phyloP scores from a whole-genome alignment of 2,888 invertebrate species.

The Pachymerium ferrugineum region DNA sequence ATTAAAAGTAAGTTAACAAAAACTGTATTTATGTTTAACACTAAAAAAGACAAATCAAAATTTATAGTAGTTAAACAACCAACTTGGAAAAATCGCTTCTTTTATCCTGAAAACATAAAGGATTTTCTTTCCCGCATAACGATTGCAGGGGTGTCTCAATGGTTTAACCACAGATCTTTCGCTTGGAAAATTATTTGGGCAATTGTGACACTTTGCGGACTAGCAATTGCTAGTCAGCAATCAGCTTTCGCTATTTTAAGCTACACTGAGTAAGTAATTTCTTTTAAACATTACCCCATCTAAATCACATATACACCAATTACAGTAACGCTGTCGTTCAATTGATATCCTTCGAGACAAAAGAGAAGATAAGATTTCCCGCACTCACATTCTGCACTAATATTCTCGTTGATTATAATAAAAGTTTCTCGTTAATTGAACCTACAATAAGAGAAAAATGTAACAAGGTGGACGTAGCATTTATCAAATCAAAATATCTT shows the following conservation, averaged over 20 bases:
- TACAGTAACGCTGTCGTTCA: not conserved
- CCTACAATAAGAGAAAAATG: not conserved
- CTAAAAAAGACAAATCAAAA: too few species aligned
- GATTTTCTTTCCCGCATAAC: not conserved
- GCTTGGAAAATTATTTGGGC: conserved; percentile 16
- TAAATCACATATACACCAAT: too few species aligned
- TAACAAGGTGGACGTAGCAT: not conserved
- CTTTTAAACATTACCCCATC: too few species aligned
- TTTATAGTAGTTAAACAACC: too few species aligned
- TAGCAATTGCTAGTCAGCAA: not conserved
- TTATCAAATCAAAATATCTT: not conserved
- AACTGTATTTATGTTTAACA: too few species aligned
- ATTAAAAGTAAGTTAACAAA: too few species aligned
- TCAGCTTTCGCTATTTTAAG: not conserved
- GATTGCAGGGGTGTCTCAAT: conserved; percentile 15
- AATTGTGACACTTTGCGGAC: not conserved
- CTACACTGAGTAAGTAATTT: not conserved
- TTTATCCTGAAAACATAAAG: not conserved
- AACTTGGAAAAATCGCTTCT: not conserved
- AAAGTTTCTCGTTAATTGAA: not conserved
- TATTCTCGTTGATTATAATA: conserved; percentile 5
- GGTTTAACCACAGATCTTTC: not conserved
- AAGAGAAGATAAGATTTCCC: not conserved
- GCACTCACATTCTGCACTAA: conserved; percentile 25
- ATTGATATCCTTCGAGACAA: not conserved